Percentiles rank a stretch among this genome's conserved stretches.
Evolutionary conservation across 2,888 invertebrate genomes (phyloP).

Genomic region (Microctonus brassicae): DNA sequence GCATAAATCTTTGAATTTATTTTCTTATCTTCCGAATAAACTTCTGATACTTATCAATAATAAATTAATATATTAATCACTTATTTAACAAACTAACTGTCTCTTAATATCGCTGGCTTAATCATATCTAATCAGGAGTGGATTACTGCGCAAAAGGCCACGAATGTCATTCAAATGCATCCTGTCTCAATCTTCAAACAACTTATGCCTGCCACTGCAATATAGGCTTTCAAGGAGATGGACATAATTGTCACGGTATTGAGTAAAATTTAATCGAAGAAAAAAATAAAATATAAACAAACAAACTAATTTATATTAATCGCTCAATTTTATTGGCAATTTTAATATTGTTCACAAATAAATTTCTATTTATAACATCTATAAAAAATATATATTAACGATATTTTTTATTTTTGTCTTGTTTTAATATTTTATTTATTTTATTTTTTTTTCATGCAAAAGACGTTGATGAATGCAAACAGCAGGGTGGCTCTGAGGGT

Average conservation of each 20-base stretch:
- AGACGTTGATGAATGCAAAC: constrained; percentile 88
- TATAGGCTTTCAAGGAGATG: constrained; percentile 90
- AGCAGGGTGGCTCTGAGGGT: constrained; percentile 82
- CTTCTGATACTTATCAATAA: too few relatives aligned
- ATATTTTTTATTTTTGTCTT: background rate
- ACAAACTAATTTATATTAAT: too few relatives aligned
- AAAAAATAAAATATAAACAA: background rate
- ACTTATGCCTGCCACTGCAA: constrained; percentile 93
- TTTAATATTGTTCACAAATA: background rate
- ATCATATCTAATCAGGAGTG: constrained; percentile 75
- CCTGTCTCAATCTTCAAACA: constrained; percentile 91
- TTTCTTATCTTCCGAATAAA: too few relatives aligned
- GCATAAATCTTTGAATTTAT: too few relatives aligned
- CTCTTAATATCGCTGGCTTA: constrained; percentile 53
- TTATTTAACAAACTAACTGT: constrained; percentile 43
- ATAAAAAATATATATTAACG: too few relatives aligned
- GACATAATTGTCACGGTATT: constrained; percentile 81
- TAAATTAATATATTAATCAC: constrained; percentile 19
- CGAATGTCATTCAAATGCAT: constrained; percentile 90
- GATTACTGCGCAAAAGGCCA: constrained; percentile 92
- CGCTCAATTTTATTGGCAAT: background rate
- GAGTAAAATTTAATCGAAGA: background rate
- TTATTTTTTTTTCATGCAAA: background rate
- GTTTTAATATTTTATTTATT: too few relatives aligned
- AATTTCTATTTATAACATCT: background rate